Base-by-base conservation (phyloP, 2,797 vertebrate genomes). In the Lepus townsendii region DNA sequence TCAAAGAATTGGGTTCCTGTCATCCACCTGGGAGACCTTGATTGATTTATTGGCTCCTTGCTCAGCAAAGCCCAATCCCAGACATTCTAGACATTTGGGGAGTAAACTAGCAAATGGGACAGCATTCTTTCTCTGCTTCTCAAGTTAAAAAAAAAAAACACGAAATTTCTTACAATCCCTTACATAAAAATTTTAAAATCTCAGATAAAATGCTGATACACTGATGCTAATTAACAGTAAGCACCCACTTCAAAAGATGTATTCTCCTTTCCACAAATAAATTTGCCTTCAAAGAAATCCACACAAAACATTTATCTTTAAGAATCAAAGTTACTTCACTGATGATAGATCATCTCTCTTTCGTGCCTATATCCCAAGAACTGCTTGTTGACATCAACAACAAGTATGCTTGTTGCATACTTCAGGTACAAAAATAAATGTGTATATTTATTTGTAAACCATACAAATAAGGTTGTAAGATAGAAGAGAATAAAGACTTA, bases 241-340 rank as follows among this genome's bases (percentile, higher is more conserved):
- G 42, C 47, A 80, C 35, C 72, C 24, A 95, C 71, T 77, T 88
- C 47, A 88, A 85, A 88, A 80, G 42, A 50, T 83, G 24, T 63
- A 89, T 72, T 91, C 93, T 26, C 42, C 38, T 91, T 93, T 71
- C 7, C 47, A 76, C 42, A 77, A 50, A 89, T 78, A 86, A 91
- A 38, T 7, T 24, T 47, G 30, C 60, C 42, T 83, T 95, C 69
- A 93, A 96, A 94, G 50, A 93, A 82, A 86, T 26, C 52, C 63
- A 91, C 11, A 82, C 3, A 75, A 85, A 91, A 73, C 57, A 63
- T 35, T 65, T 83, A 72, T 30, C 42, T 87, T 83, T 91, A 90
- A 83, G 30, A 93, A 91, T 10, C 27, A 94, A 92, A 66, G 73
- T 14, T 91, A 73, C 57, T 89, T 92, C 60, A 76, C 32, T 79